Conservation (phyloP, 1,140 invertebrate genomes). For the Scaptomyza hsui region DNA sequence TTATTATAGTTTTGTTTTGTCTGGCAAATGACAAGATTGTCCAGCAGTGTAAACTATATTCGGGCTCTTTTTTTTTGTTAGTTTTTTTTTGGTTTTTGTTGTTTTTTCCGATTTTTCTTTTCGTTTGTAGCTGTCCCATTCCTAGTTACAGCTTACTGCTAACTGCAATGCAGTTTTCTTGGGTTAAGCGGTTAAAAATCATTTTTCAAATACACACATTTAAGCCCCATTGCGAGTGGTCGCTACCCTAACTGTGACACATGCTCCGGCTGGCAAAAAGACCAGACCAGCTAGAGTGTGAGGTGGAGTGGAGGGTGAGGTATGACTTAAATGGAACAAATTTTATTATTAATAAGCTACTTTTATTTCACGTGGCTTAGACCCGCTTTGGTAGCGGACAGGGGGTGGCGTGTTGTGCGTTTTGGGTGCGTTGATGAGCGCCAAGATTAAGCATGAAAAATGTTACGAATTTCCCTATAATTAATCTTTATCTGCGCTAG, state of each 20-base stretch:
- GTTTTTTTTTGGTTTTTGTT: too few species aligned
- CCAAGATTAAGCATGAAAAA: conserved; percentile 79
- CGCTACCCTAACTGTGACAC: conserved; percentile 47
- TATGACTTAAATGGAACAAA: conserved; percentile 76
- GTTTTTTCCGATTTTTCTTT: too few species aligned
- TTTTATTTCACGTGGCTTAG: too few species aligned
- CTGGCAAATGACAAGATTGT: conserved; percentile 44
- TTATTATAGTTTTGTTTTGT: background rate
- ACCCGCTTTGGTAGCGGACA: background rate
- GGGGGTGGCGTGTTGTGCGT: background rate
- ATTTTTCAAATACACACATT: too few species aligned
- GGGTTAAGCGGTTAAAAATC: too few species aligned
- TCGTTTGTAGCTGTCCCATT: conserved; percentile 7
- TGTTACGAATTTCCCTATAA: conserved; percentile 75
- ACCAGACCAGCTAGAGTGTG: conserved; percentile 22
- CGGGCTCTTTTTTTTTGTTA: too few species aligned
- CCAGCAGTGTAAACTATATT: conserved; percentile 51
- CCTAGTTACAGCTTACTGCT: too few species aligned
- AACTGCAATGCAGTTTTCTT: too few species aligned
- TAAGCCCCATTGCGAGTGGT: too few species aligned
- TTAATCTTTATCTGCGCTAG: conserved; percentile 74
- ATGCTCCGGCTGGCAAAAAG: conserved; percentile 43
- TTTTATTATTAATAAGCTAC: conserved; percentile 82
- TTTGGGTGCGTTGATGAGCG: conserved; percentile 49
- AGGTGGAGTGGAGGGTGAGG: conserved; percentile 15